Evolutionary conservation across 2,888 invertebrate genomes (phyloP), one percentile per base, ranked within the genome.

Genomic region (Pristionchus entomophagus): DNA sequence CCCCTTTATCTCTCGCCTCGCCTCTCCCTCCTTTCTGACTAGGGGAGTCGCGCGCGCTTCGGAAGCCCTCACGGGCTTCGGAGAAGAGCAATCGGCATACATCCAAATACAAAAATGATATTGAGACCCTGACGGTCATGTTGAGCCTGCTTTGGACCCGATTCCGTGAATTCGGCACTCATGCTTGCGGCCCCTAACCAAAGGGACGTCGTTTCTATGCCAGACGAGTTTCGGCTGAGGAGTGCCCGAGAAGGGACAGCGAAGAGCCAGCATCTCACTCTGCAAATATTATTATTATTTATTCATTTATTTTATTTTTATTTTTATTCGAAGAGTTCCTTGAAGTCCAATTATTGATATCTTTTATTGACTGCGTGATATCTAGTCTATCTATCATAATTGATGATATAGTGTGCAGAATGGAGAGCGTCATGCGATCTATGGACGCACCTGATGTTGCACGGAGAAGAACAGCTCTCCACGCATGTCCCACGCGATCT

Each of bases 131-230:
- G n/a, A n/a, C n/a, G n/a, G n/a, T n/a, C n/a, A n/a, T n/a, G n/a
- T n/a, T n/a, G n/a, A n/a, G n/a, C n/a, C n/a, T n/a, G n/a, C n/a
- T n/a, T n/a, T n/a, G n/a, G n/a, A n/a, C n/a, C n/a, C n/a, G n/a
- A n/a, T n/a, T n/a, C n/a, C n/a, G n/a, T n/a, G n/a, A n/a, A n/a
- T n/a, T n/a, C n/a, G n/a, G n/a, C n/a, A n/a, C n/a, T n/a, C n/a
- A n/a, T n/a, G n/a, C n/a, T n/a, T n/a, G n/a, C n/a, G n/a, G n/a
- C n/a, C n/a, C n/a, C n/a, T n/a, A n/a, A 90, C 89, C 78, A 90
- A 85, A 87, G 89, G 88, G 0, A 89, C 86, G 56, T 90, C 90
- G 65, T 90, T 90, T 45, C 87, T 87, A 73, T 88, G 88, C 90
- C 90, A 90, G 5, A 87, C 86, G 51, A 90, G 87, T 2, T 80